These are phyloP conservation scores for Marmota flaviventris DNA, from an alignment of 2,113 vertebrate genomes.

Conservation along the genomic window DNA sequence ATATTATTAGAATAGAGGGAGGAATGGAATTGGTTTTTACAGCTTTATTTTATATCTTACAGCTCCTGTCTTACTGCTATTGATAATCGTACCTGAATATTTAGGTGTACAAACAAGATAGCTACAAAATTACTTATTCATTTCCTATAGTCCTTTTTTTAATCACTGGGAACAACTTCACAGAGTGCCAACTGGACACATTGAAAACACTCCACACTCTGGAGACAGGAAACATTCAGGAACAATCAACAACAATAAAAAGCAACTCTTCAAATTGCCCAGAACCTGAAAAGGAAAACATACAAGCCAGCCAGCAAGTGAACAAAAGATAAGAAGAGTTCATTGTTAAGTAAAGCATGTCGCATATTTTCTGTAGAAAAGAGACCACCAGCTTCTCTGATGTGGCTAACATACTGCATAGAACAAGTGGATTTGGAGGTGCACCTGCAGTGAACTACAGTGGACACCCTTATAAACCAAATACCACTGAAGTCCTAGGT, in stretches of 20 bases:
- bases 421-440: neutral
- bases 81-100: neutral
- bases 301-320: neutral
- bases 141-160: slow-evolving; percentile 26
- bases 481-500: neutral
- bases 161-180: slow-evolving; percentile 11
- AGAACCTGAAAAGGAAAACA: slow-evolving; percentile 37
- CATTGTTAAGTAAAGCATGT: neutral
- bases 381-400: neutral
- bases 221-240: neutral
- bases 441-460: neutral
- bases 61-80: neutral
- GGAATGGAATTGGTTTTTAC: neutral
- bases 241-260: slow-evolving; percentile 42
- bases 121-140: neutral
- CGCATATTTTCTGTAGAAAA: neutral
- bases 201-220: neutral
- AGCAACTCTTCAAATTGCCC: neutral
- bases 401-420: neutral
- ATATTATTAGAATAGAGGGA: neutral
- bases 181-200: neutral
- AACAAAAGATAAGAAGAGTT: neutral
- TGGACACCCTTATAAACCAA: neutral
- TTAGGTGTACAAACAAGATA: neutral
- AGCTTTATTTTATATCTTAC: neutral